Percentiles rank a stretch among this genome's conserved stretches.
Evolutionary conservation across 2,113 vertebrate genomes (phyloP).

Genomic region (Monopterus albus): DNA sequence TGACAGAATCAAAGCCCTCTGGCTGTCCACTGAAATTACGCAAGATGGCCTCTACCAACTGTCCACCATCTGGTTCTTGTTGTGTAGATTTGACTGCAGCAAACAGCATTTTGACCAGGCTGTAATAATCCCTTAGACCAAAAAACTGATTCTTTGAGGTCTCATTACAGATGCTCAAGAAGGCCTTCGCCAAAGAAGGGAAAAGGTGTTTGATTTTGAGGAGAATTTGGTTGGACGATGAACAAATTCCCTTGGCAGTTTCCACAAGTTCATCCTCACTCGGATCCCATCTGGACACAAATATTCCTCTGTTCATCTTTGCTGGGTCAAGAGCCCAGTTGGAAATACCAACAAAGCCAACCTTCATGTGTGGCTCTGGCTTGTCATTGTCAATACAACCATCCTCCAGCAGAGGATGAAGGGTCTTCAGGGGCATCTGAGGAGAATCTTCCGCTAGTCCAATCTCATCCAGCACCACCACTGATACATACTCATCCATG

Average conservation of each 20-base stretch:
- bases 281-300: constrained; percentile 83
- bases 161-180: constrained; percentile 72
- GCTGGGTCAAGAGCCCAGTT: constrained; percentile 87
- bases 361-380: constrained; percentile 81
- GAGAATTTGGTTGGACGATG: constrained; percentile 58
- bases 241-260: constrained; percentile 84
- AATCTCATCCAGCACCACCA: constrained; percentile 85
- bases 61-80: constrained; percentile 57
- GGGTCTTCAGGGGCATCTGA: constrained; percentile 85
- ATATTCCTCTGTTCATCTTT: constrained; percentile 87
- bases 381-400: constrained; percentile 83
- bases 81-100: constrained; percentile 65
- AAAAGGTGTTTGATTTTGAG: constrained; percentile 79
- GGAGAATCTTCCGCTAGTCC: constrained; percentile 86
- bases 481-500: constrained; percentile 82
- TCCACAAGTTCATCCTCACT: constrained; percentile 81
- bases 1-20: constrained; percentile 71
- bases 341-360: constrained; percentile 86
- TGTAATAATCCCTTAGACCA: constrained; percentile 85
- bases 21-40: constrained; percentile 84
- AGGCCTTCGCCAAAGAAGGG: constrained; percentile 78
- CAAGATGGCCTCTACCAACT: constrained; percentile 79
- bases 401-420: constrained; percentile 85
- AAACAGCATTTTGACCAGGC: constrained; percentile 84
- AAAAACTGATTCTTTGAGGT: constrained; percentile 80